Evolutionary conservation across 2,888 invertebrate genomes (phyloP).

Genomic region (Erannis defoliaria): DNA sequence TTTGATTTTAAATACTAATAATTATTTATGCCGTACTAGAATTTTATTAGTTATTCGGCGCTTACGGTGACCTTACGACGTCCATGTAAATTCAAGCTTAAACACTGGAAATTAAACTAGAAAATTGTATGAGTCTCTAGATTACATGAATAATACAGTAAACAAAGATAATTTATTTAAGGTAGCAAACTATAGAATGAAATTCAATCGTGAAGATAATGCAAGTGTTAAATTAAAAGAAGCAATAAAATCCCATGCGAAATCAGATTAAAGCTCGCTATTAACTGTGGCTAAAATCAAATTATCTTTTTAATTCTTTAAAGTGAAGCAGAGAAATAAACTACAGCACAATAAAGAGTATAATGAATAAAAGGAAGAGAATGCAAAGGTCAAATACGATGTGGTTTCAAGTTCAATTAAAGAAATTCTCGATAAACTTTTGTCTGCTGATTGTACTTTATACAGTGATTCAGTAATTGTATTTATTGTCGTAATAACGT

Average conservation of each 20-base stretch:
- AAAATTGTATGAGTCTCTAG: no score
- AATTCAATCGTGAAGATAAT: slow-evolving; percentile 32
- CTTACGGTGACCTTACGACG: no score
- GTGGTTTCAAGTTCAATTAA: slow-evolving; percentile 55
- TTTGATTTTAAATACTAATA: no score
- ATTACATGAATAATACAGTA: no score
- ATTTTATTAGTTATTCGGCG: no score
- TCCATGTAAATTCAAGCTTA: no score
- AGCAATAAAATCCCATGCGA: slow-evolving; percentile 36
- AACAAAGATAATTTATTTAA: slow-evolving; percentile 12
- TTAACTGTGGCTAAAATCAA: slow-evolving; percentile 52
- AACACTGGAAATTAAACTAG: no score
- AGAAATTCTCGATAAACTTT: slow-evolving; percentile 49
- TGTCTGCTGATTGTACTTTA: slow-evolving; percentile 40
- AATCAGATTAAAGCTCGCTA: slow-evolving; percentile 51
- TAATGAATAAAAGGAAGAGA: slow-evolving; percentile 66
- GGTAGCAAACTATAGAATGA: slow-evolving; percentile 20
- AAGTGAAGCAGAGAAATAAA: slow-evolving; percentile 52
- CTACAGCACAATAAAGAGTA: slow-evolving; percentile 65
- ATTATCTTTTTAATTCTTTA: slow-evolving; percentile 54
- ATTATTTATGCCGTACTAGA: no score
- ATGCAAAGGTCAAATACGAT: slow-evolving; percentile 61
- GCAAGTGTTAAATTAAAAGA: slow-evolving; percentile 41
- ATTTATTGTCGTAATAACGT: slow-evolving; percentile 19
- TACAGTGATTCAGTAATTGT: slow-evolving; percentile 35